Evolutionary conservation across 2,888 invertebrate species (phyloP), one percentile per base, ranked within the genome.

Genomic region (Epistrophe grossulariae): DNA sequence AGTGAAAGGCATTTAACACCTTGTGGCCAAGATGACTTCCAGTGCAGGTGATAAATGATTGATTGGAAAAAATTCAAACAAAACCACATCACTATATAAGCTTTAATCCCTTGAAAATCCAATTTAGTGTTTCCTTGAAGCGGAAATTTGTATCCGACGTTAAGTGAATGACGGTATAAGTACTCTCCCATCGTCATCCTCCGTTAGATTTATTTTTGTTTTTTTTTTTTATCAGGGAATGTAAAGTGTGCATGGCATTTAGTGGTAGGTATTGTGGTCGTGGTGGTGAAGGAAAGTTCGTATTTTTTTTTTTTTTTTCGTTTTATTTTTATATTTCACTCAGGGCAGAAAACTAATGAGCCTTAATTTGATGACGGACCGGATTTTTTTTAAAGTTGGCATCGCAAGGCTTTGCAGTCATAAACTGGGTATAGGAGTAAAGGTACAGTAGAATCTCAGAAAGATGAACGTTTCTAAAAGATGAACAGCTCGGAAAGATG

Each of bases 21-120:
- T 80, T 28, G 68, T 31, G 68, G 71, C 57, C 71, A 64, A 24
- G 52, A 24, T 64, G 80, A 66, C 43, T 66, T 66, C 35, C 60
- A 52, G 3, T 35, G 35, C 48, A 66, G 48, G 31, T 48, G 71
- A 35, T 55, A 40, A 59, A 38, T 35, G 38, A 45, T 68, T 38
- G 35, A 60, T 73, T 73, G 38, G 17, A 71, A 57, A 31, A 8
- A 48, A 28, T n/a, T 10, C 15, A 35, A 60, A n/a, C 7, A 17
- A 74, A 62, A 62, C 38, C 55, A 11, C 64, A 3, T 3, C n/a
- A n/a, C n/a, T n/a, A n/a, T 24, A 24, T 45, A 28, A 64, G 11
- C 45, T 80, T 64, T 76, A 60, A 45, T 70, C 71, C 48, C 68
- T 77, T 81, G 77, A 73, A 78, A 85, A 81, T 81, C 78, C 70